Conservation (phyloP, 2,113 vertebrate genomes). For the Corvus hawaiiensis region DNA sequence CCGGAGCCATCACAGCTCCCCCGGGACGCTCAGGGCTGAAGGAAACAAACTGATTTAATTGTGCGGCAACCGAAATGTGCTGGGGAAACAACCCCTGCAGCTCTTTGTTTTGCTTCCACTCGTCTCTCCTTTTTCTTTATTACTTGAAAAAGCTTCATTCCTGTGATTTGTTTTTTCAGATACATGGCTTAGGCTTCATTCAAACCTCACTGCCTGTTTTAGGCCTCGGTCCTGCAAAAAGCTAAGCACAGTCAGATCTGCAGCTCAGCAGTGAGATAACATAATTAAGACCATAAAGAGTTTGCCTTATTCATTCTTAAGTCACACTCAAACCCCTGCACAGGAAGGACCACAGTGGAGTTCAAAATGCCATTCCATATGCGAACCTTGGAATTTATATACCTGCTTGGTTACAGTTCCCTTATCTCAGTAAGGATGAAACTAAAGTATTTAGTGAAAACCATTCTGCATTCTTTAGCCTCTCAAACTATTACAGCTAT, state of each 20-base stretch:
- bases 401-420: neutral
- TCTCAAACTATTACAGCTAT: neutral
- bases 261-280: neutral
- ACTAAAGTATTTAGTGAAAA: neutral
- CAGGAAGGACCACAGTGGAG: neutral
- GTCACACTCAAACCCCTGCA: neutral
- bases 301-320: neutral
- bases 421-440: neutral
- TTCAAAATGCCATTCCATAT: neutral
- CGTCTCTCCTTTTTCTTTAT: neutral
- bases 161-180: neutral
- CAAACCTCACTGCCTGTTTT: neutral
- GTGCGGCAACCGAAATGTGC: neutral
- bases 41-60: constrained; percentile 41
- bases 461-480: neutral
- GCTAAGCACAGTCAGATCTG: neutral
- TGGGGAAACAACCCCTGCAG: constrained; percentile 17
- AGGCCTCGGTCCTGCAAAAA: neutral
- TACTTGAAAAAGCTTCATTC: neutral
- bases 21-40: neutral
- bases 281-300: neutral
- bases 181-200: neutral
- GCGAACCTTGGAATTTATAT: neutral
- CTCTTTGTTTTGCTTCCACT: constrained; percentile 26
- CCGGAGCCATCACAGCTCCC: neutral